Evolutionary conservation across 2,113 vertebrate genomes (phyloP).

Genomic region (Fulmarus glacialis): DNA sequence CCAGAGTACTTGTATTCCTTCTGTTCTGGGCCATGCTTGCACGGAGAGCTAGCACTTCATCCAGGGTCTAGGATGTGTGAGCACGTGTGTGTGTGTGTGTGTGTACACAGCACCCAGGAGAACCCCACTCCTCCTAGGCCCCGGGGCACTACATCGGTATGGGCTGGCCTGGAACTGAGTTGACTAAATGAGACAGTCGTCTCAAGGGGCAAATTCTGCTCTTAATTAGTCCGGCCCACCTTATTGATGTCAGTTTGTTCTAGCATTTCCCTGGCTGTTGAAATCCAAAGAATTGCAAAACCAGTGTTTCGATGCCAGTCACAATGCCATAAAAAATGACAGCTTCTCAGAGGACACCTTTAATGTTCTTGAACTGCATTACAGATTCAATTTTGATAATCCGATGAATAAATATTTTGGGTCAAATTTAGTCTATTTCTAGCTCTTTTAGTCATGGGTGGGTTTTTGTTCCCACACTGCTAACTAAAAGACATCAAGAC

Average conservation of each 20-base stretch:
- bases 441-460: neutral
- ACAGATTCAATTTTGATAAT: neutral
- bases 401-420: neutral
- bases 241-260: neutral
- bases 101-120: neutral
- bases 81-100: neutral
- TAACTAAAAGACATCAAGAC: slow-evolving; percentile 29
- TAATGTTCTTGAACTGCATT: slow-evolving; percentile 9
- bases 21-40: neutral
- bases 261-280: neutral
- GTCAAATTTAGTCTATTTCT: neutral
- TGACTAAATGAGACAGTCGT: neutral
- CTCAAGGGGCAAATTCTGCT: neutral
- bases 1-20: neutral
- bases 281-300: neutral
- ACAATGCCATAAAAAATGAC: neutral
- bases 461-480: neutral
- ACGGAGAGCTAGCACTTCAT: neutral
- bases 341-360: slow-evolving; percentile 24
- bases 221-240: neutral
- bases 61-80: neutral
- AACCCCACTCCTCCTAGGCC: neutral
- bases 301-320: neutral
- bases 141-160: accelerated
- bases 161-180: neutral